Conservation (phyloP, 2,888 invertebrate genomes). For the Hemaris fuciformis region DNA sequence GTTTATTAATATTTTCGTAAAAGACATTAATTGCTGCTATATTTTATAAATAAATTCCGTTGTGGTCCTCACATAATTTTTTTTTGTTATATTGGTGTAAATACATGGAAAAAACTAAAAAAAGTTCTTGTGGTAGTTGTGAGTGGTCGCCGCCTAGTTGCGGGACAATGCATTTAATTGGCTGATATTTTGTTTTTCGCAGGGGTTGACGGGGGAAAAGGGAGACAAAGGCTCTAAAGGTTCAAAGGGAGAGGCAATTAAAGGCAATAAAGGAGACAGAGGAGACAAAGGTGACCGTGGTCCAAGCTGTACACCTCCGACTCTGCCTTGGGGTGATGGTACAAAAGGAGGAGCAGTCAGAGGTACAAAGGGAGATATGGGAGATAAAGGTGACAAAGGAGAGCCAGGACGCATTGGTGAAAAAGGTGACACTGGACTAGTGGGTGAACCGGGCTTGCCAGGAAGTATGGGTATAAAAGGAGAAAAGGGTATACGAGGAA, state of each 20-base stretch:
- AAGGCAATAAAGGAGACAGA: constrained; percentile 84
- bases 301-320: constrained; percentile 53
- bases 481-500: constrained; percentile 93
- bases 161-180: too few species aligned
- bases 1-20: too few species aligned
- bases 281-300: constrained; percentile 79
- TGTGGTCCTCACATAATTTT: too few species aligned
- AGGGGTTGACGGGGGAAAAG: constrained; percentile 86
- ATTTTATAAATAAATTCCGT: too few species aligned
- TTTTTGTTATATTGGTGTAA: too few species aligned
- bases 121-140: too few species aligned
- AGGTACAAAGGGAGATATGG: constrained; percentile 74
- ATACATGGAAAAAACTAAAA: too few species aligned
- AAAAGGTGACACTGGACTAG: constrained; percentile 86
- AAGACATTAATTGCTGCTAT: too few species aligned
- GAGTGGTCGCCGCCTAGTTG: too few species aligned
- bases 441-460: constrained; percentile 86
- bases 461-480: constrained; percentile 87
- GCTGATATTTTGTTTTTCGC: not conserved
- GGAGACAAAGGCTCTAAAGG: constrained; percentile 88
- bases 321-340: constrained; percentile 53
- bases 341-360: constrained; percentile 55
- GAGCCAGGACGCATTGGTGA: constrained; percentile 83
- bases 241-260: constrained; percentile 72
- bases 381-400: constrained; percentile 83